A percentile compares a stretch with the other conserved stretches of the same genome.
phyloP scores from a whole-genome alignment of 2,888 invertebrate genomes.

The Eristalis arbustorum region DNA sequence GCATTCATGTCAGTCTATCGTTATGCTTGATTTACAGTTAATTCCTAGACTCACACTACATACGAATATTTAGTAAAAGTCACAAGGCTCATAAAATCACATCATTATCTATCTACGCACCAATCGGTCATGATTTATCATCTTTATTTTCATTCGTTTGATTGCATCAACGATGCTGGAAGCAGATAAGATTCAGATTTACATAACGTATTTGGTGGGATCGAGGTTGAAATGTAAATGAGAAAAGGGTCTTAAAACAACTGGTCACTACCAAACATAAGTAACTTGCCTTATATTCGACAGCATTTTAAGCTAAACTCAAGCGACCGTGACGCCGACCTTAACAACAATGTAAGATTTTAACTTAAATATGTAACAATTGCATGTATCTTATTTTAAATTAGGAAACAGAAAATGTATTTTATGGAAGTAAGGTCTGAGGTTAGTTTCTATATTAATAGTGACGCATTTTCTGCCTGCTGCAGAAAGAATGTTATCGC shows the following conservation, averaged over 20 bases:
- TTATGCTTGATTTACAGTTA: conserved; percentile 31
- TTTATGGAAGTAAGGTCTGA: neutral
- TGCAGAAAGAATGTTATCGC: too few species aligned
- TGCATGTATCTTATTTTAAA: neutral
- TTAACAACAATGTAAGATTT: neutral
- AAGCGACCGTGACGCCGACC: conserved; percentile 19
- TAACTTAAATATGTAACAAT: conserved; percentile 20
- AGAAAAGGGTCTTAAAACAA: conserved; percentile 5
- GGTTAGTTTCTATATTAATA: neutral
- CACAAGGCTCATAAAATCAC: conserved; percentile 24
- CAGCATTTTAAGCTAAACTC: neutral
- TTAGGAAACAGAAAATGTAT: neutral
- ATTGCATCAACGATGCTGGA: conserved; percentile 48
- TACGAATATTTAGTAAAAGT: conserved; percentile 7
- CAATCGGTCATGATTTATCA: conserved; percentile 52
- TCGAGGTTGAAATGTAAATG: conserved; percentile 3
- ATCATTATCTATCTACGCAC: neutral
- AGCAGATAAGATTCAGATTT: conserved; percentile 31
- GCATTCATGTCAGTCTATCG: neutral
- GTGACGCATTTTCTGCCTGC: neutral
- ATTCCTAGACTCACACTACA: conserved; percentile 5
- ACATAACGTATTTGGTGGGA: conserved; percentile 23
- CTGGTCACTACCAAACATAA: neutral
- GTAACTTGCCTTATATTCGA: neutral
- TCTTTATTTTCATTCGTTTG: conserved; percentile 38